Base-by-base conservation (phyloP, 2,888 invertebrate genomes). In the Lacanobia wlatinum region DNA sequence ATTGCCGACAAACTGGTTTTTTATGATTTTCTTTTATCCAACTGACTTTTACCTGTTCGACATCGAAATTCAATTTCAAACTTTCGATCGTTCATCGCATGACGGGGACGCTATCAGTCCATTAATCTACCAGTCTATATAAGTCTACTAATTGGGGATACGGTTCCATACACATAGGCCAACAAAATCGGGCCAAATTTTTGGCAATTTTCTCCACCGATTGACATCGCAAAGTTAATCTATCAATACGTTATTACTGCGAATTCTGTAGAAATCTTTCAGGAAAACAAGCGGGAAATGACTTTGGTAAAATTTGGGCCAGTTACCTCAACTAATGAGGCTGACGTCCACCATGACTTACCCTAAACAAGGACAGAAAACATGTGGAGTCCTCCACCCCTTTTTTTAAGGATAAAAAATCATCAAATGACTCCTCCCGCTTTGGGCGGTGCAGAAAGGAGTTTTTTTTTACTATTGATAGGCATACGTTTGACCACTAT, bases 321-420 rank as follows among this genome's bases (percentile, higher is more conserved):
- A 93, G 93, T 93, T 94, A 95, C 94, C 93, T 94, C 91, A 92
- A 91, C 93, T 95, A 95, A 95, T 95, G 95, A 94, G 93, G 92
- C 95, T 92, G 91, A 95, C 92, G 92, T 94, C 94, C 94, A 90
- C 92, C 91, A 92, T 93, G 91, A 93, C 93, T 93, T 88, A 78
- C 90, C 90, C 90, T 90, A 92, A 93, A 92, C 89, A 89, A 88
- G 92, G 89, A 92, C 87, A 92, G 73, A 9, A 84, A 89, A 87
- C 43, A n/a, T 28, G 46, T 89, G 52, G 93, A 94, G 86, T 78
- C 34, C 80, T 23, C 60, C 5, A 14, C 40, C 8, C 21, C 4
- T 34, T 34, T 34, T 34, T 34, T 34, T 34, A 34, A 6, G 34
- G 34, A 34, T 34, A 5, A 5, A 6, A 34, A 34, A 5, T 34